phyloP scores from a whole-genome alignment of 2,888 invertebrate species.

The Lithophane leautieri region DNA sequence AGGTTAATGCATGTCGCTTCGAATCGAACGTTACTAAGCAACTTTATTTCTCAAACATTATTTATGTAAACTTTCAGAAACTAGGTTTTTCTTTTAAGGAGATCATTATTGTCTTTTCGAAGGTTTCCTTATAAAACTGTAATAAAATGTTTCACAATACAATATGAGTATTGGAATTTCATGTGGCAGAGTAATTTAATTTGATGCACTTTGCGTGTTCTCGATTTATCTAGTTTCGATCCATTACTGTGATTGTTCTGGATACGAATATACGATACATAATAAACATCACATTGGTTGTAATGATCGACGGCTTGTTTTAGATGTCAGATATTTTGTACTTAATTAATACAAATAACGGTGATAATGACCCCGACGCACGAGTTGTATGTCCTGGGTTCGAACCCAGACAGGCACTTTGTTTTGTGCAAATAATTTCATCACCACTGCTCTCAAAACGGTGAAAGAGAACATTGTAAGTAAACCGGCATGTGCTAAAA shows the following conservation, averaged over 20 bases:
- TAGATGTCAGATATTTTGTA: slow-evolving; percentile 7
- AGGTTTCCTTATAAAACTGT: slow-evolving; percentile 34
- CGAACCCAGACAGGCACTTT: too few species aligned
- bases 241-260: slow-evolving; percentile 5
- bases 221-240: slow-evolving; percentile 25
- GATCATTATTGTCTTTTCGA: slow-evolving; percentile 44
- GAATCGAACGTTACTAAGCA: slow-evolving; percentile 27
- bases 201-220: slow-evolving; percentile 53
- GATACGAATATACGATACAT: neutral
- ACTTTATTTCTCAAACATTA: slow-evolving; percentile 48
- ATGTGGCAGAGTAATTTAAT: slow-evolving; percentile 35
- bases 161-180: slow-evolving; percentile 33
- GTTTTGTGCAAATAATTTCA: too few species aligned
- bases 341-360: neutral
- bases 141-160: slow-evolving; percentile 45
- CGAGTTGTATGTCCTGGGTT: too few species aligned
- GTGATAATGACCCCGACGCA: too few species aligned
- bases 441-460: too few species aligned
- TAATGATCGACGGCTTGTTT: slow-evolving; percentile 28
- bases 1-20: slow-evolving; percentile 28
- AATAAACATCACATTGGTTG: slow-evolving; percentile 13
- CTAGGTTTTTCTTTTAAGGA: slow-evolving; percentile 44
- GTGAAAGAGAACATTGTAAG: too few species aligned
- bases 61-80: slow-evolving; percentile 28
- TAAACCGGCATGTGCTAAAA: too few species aligned